Base-by-base conservation (phyloP, 2,113 vertebrate species). In the Hoplias malabaricus region DNA sequence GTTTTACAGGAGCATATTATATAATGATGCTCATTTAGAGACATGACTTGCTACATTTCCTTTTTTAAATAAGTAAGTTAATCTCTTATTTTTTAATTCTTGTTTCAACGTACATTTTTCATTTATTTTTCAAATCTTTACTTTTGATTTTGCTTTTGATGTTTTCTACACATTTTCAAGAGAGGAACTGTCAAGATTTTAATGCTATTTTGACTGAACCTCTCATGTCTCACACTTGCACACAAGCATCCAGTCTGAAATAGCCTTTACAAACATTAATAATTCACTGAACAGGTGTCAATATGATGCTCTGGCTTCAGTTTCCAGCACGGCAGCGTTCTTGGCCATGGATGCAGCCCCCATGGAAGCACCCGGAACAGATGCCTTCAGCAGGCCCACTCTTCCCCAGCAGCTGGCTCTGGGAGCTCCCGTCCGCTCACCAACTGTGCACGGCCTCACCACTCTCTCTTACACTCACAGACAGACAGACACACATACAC, bases 281-380 rank as follows among this genome's bases (percentile, higher is more conserved):
- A 80, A 80, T 84, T 82, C 43, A 80, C 65, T 80, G 78, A 80
- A 74, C 84, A 84, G 82, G 82, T 78, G 82, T 78, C 62, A 73
- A 33, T 82, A 53, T 79, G 77, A 75, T 80, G 34, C 33, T 34
- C 56, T 63, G 54, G 76, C 72, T 71, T 77, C 57, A 56, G 43
- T 78, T 83, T 80, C 25, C 70, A 75, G 69, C 27, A 63, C 33
- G 38, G 23, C 50, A 50, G 25, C 50, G 29, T 67, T 78, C 79
- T 78, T 81, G 79, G 84, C 68, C 19, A 61, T 33, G 36, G 56
- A 54, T 62, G 8, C 23, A 5, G 70, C 79, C 69, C n/a, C 62
- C 48, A 72, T 12, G 72, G 67, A 83, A 76, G 72, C 82, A 68
- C 71, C 54, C 53, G 54, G 77, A 84, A 82, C 84, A 85, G 84